These are phyloP conservation scores for Archilochus colubris DNA, from an alignment of 2,113 vertebrate species.

Conservation along the genomic window DNA sequence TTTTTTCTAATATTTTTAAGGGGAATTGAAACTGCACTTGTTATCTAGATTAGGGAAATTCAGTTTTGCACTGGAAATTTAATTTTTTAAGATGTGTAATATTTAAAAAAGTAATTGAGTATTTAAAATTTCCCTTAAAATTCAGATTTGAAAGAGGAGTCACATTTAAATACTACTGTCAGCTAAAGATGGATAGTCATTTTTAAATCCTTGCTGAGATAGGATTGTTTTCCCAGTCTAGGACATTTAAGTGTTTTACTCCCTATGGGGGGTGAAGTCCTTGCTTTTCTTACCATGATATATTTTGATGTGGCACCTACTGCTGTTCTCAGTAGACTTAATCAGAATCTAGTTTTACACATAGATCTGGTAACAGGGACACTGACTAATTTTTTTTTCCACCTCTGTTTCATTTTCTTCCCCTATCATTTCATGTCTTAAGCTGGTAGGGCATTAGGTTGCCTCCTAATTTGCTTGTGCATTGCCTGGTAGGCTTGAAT, in stretches of 20 bases:
- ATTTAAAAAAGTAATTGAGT: not conserved
- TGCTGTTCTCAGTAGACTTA: not conserved
- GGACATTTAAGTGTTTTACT: not conserved
- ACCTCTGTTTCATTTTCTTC: not conserved
- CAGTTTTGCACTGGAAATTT: not conserved
- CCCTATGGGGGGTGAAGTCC: not conserved
- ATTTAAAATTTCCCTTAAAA: not conserved
- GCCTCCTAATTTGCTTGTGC: not conserved
- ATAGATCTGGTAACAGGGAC: not conserved
- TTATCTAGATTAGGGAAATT: conserved; percentile 19
- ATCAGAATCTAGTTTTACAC: not conserved
- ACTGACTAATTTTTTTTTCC: not conserved
- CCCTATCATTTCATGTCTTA: not conserved
- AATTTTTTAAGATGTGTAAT: not conserved
- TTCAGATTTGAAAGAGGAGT: not conserved
- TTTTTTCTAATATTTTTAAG: not conserved
- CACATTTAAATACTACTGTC: not conserved
- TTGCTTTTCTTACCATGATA: not conserved
- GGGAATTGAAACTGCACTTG: not conserved
- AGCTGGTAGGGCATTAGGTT: not conserved
- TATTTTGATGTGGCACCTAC: not conserved
- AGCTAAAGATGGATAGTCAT: not conserved
- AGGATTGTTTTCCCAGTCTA: not conserved
- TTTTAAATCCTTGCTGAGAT: conserved; percentile 2
- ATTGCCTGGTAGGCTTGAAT: not conserved